phyloP scores from a whole-genome alignment of 2,797 vertebrate genomes.

The Pangasius mekongensis region DNA sequence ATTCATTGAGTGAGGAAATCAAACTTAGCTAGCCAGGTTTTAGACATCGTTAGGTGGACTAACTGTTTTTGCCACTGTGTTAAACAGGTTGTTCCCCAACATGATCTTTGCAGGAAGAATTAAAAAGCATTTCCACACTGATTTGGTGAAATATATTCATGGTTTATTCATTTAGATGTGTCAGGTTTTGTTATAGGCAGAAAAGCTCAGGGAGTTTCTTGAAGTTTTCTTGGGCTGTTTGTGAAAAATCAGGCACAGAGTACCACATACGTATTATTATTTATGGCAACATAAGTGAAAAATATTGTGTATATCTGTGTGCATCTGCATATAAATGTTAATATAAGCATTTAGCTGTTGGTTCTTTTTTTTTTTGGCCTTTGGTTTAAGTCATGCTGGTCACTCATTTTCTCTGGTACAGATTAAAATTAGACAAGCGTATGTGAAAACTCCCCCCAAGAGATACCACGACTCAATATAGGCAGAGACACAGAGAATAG shows the following conservation, averaged over 20 bases:
- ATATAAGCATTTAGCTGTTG: neutral
- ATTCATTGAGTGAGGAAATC: neutral
- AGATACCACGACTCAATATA: neutral
- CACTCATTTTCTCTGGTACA: neutral
- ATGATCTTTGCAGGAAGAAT: neutral
- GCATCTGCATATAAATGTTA: neutral
- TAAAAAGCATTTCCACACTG: neutral
- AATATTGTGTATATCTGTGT: neutral
- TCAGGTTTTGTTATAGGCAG: neutral
- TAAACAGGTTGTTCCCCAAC: neutral
- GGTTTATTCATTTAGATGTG: neutral
- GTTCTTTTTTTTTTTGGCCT: neutral
- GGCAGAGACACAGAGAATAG: neutral
- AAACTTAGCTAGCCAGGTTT: neutral
- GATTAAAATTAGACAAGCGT: constrained; percentile 1
- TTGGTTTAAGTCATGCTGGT: neutral
- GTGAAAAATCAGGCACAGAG: neutral
- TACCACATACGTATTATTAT: neutral
- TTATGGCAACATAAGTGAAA: neutral
- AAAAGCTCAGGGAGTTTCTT: neutral
- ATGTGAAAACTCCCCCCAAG: neutral
- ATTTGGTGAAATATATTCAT: neutral
- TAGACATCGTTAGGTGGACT: neutral
- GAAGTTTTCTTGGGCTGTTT: neutral
- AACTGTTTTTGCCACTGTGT: too few relatives aligned